Conservation (phyloP, 2,797 vertebrate genomes). For the Oreochromis mossambicus region DNA sequence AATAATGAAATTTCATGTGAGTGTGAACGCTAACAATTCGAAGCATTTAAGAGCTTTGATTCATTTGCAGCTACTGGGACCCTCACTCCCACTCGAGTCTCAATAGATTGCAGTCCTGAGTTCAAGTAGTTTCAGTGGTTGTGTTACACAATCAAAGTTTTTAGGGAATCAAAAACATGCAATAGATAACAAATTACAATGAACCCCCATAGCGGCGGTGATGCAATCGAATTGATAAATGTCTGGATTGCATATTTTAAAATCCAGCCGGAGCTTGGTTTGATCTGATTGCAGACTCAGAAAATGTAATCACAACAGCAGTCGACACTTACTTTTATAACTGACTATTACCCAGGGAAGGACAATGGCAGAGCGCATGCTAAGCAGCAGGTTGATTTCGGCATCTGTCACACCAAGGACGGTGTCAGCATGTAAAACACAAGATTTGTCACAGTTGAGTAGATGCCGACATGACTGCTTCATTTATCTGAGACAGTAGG, state of each 20-base stretch:
- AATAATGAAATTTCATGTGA: slow-evolving; percentile 17
- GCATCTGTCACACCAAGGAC: neutral
- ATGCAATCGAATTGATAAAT: neutral
- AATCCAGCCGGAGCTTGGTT: neutral
- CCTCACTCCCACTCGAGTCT: slow-evolving; percentile 3
- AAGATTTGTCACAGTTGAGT: slow-evolving; percentile 24
- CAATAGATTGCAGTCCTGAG: slow-evolving; percentile 21
- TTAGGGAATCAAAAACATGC: slow-evolving; percentile 40
- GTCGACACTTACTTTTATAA: neutral
- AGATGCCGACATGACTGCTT: slow-evolving; percentile 19
- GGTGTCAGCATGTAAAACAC: neutral
- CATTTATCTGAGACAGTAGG: slow-evolving; percentile 32
- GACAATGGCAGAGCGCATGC: neutral
- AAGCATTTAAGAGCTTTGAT: slow-evolving; percentile 14
- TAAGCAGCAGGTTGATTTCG: neutral
- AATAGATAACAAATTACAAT: slow-evolving; percentile 22
- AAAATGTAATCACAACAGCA: neutral
- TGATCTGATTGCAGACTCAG: neutral
- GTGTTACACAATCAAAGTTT: slow-evolving; percentile 37
- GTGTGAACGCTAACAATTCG: neutral
- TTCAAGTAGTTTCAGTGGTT: slow-evolving; percentile 40
- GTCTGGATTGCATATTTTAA: slow-evolving; percentile 12
- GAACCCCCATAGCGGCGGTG: neutral
- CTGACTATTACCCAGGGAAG: neutral
- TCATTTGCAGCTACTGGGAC: slow-evolving; percentile 1